These are phyloP conservation scores for Drosophila pachea DNA, from an alignment of 1,140 invertebrate species.

Conservation along the genomic window DNA sequence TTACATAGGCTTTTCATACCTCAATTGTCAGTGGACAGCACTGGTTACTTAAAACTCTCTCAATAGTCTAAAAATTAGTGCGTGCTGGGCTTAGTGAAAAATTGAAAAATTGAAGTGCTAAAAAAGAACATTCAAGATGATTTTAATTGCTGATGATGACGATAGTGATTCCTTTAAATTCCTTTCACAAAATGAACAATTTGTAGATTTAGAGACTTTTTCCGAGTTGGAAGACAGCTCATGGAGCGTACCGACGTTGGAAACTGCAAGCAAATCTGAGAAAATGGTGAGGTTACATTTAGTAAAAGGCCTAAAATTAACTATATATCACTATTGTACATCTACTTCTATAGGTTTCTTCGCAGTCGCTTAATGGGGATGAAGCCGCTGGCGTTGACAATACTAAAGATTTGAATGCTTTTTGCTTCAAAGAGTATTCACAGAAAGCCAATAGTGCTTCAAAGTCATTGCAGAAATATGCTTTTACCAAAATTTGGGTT, in stretches of 20 bases:
- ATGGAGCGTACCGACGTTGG: background rate
- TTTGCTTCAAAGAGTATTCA: background rate
- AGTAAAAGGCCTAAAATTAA: too few species aligned
- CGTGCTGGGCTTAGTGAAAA: background rate
- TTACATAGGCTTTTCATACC: too few species aligned
- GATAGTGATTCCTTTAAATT: constrained; percentile 47
- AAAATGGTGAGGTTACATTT: background rate
- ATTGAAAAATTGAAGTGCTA: constrained; percentile 1
- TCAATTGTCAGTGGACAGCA: too few species aligned
- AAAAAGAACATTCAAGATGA: constrained; percentile 27
- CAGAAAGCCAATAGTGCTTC: constrained; percentile 9
- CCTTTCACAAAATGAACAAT: background rate
- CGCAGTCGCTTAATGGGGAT: too few species aligned
- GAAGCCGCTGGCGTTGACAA: too few species aligned
- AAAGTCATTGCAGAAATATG: constrained; percentile 30
- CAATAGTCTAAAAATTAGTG: too few species aligned
- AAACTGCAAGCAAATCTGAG: too few species aligned
- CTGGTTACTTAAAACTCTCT: too few species aligned
- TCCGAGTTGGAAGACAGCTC: background rate
- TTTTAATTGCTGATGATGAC: background rate
- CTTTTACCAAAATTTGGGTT: constrained; percentile 54
- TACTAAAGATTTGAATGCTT: too few species aligned
- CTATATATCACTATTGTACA: too few species aligned
- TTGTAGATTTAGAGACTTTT: constrained; percentile 1
- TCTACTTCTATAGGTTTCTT: too few species aligned